These are phyloP conservation scores for Semnornis frantzii DNA, from an alignment of 2,113 vertebrate genomes.

Conservation along the genomic window DNA sequence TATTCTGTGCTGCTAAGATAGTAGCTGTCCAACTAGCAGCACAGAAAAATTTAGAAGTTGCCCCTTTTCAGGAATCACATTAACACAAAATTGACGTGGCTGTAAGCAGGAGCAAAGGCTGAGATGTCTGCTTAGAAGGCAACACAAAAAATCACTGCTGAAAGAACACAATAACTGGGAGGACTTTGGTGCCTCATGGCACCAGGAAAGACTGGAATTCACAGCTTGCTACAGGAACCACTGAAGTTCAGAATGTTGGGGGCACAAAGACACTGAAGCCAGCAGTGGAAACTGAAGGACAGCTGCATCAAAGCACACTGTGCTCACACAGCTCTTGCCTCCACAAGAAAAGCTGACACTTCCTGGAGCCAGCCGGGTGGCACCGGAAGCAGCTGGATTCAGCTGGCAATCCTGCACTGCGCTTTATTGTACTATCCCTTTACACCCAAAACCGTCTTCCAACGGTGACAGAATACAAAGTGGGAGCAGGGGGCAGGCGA, in stretches of 20 bases:
- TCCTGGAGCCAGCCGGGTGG: not conserved
- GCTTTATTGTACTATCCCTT: too few relatives aligned
- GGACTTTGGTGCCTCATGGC: not conserved
- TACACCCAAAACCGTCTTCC: not conserved
- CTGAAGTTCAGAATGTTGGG: accelerated
- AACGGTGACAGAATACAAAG: not conserved
- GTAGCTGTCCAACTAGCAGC: not conserved
- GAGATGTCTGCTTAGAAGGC: not conserved
- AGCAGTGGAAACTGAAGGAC: not conserved
- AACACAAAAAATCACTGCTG: not conserved
- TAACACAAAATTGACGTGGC: not conserved
- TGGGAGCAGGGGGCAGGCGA: not conserved
- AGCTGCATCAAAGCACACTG: not conserved
- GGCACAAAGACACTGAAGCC: not conserved
- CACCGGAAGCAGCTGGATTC: not conserved
- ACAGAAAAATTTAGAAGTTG: not conserved
- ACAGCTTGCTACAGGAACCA: not conserved
- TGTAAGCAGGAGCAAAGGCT: not conserved
- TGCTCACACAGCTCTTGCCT: not conserved
- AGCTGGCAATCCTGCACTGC: not conserved
- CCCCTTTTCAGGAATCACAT: not conserved
- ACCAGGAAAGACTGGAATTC: not conserved
- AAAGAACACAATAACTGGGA: not conserved
- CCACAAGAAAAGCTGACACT: not conserved
- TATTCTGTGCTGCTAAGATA: not conserved